These are phyloP conservation scores for Mesitornis unicolor DNA, from an alignment of 2,113 vertebrate species.

Conservation along the genomic window DNA sequence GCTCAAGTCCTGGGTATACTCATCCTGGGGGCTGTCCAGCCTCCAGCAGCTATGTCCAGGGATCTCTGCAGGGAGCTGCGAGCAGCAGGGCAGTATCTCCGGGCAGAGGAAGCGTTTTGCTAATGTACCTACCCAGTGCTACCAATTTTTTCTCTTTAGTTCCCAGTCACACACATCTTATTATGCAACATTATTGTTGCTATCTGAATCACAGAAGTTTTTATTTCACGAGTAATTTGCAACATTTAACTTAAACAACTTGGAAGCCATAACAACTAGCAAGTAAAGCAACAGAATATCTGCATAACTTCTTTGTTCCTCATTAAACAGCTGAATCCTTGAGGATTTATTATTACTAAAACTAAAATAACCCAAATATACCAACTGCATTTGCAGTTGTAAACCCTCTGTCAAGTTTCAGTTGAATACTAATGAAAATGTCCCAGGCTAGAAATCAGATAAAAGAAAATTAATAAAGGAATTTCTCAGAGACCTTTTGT, in stretches of 20 bases:
- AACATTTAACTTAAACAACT: slow-evolving; percentile 48
- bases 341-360: background rate
- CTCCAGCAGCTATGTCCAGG: background rate
- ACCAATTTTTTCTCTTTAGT: background rate
- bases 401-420: slow-evolving; percentile 1
- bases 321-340: background rate
- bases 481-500: background rate
- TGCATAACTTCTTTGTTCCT: background rate
- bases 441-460: background rate
- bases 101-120: background rate
- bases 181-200: background rate
- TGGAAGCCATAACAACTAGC: background rate
- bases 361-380: background rate
- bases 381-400: background rate
- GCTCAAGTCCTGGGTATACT: background rate
- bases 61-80: background rate
- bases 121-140: background rate
- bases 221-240: slow-evolving; percentile 32
- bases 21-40: background rate
- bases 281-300: background rate
- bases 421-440: background rate
- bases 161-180: background rate
- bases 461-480: slow-evolving; percentile 29
- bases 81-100: background rate
- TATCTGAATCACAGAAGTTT: slow-evolving; percentile 40